Base-by-base conservation (phyloP, 2,797 vertebrate species). In the Argyrosomus regius region DNA sequence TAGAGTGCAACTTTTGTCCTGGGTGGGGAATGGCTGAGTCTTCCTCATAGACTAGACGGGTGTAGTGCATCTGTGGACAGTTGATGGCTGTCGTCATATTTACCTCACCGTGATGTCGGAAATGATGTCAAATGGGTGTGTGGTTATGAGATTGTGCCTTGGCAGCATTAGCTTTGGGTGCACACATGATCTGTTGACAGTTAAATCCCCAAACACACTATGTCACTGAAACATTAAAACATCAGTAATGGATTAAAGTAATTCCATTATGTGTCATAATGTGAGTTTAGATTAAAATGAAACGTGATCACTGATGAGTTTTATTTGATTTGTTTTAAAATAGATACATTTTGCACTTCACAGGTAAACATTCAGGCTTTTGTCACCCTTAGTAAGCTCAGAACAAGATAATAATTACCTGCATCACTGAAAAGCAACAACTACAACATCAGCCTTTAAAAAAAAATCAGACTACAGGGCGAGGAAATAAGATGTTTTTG, bases 121-220 rank as follows among this genome's bases (percentile, higher is more conserved):
- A 84, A 88, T 91, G 13, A 93, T 90, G 89, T 93, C 86, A 93
- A n/a, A 66, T 57, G 84, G 89, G 86, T 82, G 90, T 92, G 86
- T 76, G 68, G 63, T 78, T 76, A 65, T 81, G 62, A 75, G 31
- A 58, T 13, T 16, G 66, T 85, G 72, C 53, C 64, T 71, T 89
- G 86, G 82, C 88, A 86, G 80, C 48, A 67, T 77, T 35, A 76
- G 41, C 46, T 69, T 54, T 72, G 56, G 57, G 45, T 75, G 43
- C 18, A 72, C 62, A 79, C 46, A 54, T 52, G 11, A 74, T 57
- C 54, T 72, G 46, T 6, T 56, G 53, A 65, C 61, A 56, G 35
- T 39, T n/a, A 68, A 73, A 76, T 43, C 50, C 59, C 70, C 13
- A 26, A 72, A 74, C 24, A 18, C 13, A 54, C 2, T 12, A 18